These are phyloP conservation scores for Plectropomus leopardus DNA, from an alignment of 2,113 vertebrate species.

Conservation along the genomic window DNA sequence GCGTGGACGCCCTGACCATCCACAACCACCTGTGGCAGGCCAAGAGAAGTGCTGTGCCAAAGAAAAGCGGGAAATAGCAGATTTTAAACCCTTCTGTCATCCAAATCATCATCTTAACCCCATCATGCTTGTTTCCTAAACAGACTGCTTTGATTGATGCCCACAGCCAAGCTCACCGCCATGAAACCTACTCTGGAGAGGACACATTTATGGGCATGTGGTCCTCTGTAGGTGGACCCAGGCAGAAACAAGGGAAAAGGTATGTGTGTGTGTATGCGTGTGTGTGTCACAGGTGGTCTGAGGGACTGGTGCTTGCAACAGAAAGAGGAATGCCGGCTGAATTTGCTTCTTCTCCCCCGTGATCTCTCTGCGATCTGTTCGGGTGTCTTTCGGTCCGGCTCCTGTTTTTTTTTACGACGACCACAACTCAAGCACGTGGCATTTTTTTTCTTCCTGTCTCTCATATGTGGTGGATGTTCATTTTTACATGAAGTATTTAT, in stretches of 20 bases:
- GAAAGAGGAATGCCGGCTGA: conserved; percentile 42
- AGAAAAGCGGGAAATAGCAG: conserved; percentile 87
- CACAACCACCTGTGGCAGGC: conserved; percentile 97
- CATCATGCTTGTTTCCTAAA: conserved; percentile 63
- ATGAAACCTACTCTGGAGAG: conserved; percentile 16
- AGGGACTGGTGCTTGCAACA: conserved; percentile 42
- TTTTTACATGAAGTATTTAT: conserved; percentile 87
- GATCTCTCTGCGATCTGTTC: conserved; percentile 75
- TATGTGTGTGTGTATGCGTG: neutral
- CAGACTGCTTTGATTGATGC: conserved; percentile 54
- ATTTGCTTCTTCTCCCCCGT: conserved; percentile 48
- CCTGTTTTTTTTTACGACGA: conserved; percentile 61
- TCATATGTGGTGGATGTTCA: conserved; percentile 59
- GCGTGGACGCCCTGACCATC: conserved; percentile 96
- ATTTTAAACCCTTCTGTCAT: neutral
- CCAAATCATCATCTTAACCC: conserved; percentile 40
- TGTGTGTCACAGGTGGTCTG: conserved; percentile 17
- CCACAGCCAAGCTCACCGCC: conserved; percentile 31
- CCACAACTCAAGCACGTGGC: conserved; percentile 80
- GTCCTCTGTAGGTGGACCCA: conserved; percentile 19
- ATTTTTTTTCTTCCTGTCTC: conserved; percentile 58
- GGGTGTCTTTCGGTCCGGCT: conserved; percentile 47
- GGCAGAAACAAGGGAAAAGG: conserved; percentile 32
- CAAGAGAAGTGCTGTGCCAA: conserved; percentile 89
- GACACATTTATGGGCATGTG: conserved; percentile 10